These are phyloP conservation scores for Euura saliciscinereae DNA, from an alignment of 1,140 invertebrate species.

Conservation along the genomic window DNA sequence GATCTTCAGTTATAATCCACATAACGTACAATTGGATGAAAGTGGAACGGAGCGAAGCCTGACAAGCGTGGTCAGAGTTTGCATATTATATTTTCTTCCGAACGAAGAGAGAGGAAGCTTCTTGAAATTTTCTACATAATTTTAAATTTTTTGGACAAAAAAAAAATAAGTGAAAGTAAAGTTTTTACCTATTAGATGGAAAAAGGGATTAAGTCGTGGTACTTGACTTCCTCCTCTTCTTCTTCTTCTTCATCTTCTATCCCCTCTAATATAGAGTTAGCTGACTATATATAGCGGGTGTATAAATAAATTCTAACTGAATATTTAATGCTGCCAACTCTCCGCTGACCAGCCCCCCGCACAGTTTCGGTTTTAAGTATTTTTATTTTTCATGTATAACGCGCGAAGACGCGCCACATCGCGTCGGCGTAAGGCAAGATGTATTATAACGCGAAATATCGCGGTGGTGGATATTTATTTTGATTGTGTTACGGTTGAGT, in stretches of 20 bases:
- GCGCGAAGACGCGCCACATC: too few species aligned
- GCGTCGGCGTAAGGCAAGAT: too few species aligned
- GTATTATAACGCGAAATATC: too few species aligned
- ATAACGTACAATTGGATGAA: background rate
- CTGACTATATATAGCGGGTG: slow-evolving; percentile 44
- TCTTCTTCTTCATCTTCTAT: background rate
- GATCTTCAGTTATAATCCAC: background rate
- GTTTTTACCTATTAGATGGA: too few species aligned
- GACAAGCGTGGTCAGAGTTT: background rate
- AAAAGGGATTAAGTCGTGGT: too few species aligned
- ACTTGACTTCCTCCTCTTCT: background rate
- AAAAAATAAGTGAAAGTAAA: too few species aligned
- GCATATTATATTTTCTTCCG: too few species aligned
- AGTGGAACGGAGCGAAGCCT: background rate
- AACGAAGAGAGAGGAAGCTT: too few species aligned
- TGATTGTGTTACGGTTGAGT: background rate
- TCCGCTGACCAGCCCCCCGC: slow-evolving; percentile 25
- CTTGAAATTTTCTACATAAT: too few species aligned
- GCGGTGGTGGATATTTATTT: slow-evolving; percentile 31
- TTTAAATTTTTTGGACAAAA: too few species aligned
- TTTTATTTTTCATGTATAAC: background rate
- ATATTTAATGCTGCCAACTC: slow-evolving; percentile 52
- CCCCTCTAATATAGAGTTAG: background rate
- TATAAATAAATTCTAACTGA: slow-evolving; percentile 49
- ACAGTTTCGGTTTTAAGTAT: background rate